These are phyloP conservation scores for Halocynthia roretzi DNA, from an alignment of 23 tunicate species.

Conservation along the genomic window DNA sequence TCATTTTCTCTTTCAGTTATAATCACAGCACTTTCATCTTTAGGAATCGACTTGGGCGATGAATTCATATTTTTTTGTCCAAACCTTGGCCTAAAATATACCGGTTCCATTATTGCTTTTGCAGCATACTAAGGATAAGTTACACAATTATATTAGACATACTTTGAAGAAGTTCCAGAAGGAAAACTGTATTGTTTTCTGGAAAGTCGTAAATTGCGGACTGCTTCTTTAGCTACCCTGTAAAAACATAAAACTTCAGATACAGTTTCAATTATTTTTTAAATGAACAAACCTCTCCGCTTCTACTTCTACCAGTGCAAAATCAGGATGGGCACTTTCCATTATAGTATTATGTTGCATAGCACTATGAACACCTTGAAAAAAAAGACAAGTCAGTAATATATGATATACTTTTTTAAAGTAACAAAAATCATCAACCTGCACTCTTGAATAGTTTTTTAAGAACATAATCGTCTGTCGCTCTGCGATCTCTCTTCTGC, in stretches of 20 bases:
- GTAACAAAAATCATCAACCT: neutral
- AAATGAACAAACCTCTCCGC: constrained; percentile 30
- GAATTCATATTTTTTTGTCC: constrained; percentile 3
- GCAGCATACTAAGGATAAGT: too few species aligned
- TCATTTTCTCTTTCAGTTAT: constrained; percentile 6
- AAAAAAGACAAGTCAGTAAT: neutral
- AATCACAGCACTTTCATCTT: constrained; percentile 18
- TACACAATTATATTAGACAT: too few species aligned
- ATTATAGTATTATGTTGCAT: constrained; percentile 63
- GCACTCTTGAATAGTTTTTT: constrained; percentile 55
- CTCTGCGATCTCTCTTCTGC: constrained; percentile 18
- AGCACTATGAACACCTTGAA: constrained; percentile 76
- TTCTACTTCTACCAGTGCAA: constrained; percentile 64
- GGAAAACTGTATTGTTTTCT: constrained; percentile 66
- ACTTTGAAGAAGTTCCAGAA: neutral
- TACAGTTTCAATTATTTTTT: neutral
- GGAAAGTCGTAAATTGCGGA: constrained; percentile 48
- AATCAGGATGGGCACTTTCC: constrained; percentile 68
- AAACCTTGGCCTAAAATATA: constrained; percentile 25
- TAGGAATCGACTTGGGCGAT: neutral
- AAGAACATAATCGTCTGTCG: constrained; percentile 72
- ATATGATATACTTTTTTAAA: too few species aligned
- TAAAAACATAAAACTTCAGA: constrained; percentile 4
- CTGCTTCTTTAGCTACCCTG: constrained; percentile 76
- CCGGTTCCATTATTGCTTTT: too few species aligned